Percentiles rank a stretch among this genome's conserved stretches.
These are phyloP conservation scores for Mastomys natalensis DNA, from an alignment of 2,113 vertebrate genomes.

Conservation along the genomic window DNA sequence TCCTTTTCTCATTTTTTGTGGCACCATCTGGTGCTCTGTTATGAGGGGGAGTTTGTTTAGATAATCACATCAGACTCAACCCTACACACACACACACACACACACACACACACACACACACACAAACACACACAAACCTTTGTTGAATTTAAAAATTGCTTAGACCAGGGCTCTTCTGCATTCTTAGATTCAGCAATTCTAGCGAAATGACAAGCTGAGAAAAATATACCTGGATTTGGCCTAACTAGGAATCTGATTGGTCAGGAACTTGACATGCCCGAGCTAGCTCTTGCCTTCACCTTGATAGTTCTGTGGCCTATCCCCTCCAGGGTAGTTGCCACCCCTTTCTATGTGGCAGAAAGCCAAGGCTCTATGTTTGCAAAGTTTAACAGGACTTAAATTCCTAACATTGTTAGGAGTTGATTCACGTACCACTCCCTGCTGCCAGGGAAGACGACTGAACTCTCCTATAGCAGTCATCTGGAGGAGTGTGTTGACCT, in stretches of 20 bases:
- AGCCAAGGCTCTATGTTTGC: not conserved
- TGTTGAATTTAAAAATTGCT: not conserved
- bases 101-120: not conserved
- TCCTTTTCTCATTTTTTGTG: slow-evolving; percentile 8
- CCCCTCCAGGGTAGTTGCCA: not conserved
- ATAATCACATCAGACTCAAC: slow-evolving; percentile 9
- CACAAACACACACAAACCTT: not conserved
- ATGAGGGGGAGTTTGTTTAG: slow-evolving; percentile 61
- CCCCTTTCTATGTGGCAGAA: not conserved
- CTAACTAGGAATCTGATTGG: not conserved
- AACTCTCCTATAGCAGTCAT: not conserved
- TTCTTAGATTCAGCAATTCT: slow-evolving; percentile 10
- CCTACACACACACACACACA: not conserved
- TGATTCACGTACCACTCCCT: not conserved
- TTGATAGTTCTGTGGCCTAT: not conserved
- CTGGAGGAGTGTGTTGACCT: not conserved
- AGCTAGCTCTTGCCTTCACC: not conserved
- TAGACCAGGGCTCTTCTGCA: not conserved
- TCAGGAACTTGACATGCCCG: not conserved
- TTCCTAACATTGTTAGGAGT: not conserved
- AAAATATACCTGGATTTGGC: not conserved
- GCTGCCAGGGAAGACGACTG: not conserved
- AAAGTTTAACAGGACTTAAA: not conserved
- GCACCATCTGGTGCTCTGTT: slow-evolving; percentile 42
- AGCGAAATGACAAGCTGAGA: not conserved